Evolutionary conservation across 2,888 invertebrate species (phyloP).

Genomic region (Platypus cylindrus): DNA sequence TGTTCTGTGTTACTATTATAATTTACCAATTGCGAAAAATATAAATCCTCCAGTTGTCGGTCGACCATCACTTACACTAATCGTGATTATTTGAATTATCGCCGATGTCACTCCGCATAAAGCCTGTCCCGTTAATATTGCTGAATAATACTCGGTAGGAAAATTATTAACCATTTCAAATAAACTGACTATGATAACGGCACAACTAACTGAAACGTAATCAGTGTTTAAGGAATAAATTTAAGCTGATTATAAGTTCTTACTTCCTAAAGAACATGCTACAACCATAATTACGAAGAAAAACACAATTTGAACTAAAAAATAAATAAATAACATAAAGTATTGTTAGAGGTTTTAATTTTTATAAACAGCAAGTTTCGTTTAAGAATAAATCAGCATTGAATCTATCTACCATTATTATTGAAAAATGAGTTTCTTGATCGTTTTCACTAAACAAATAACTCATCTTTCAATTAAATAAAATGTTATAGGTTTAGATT

Average conservation of each 20-base stretch:
- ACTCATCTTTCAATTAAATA: too few species aligned
- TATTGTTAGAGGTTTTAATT: background rate
- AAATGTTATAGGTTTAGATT: too few species aligned
- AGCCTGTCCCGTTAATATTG: constrained; percentile 20
- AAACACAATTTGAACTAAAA: constrained; percentile 20
- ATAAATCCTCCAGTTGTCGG: constrained; percentile 9
- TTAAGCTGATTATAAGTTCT: constrained; percentile 9
- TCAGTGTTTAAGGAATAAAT: background rate
- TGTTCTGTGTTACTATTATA: too few species aligned
- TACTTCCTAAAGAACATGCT: constrained; percentile 18
- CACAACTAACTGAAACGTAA: constrained; percentile 18
- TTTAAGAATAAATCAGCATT: too few species aligned
- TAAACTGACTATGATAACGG: constrained; percentile 20
- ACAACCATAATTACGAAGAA: constrained; percentile 17
- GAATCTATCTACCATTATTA: too few species aligned
- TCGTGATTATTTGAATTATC: constrained; percentile 16
- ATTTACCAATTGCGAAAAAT: constrained; percentile 14
- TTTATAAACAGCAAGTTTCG: too few species aligned
- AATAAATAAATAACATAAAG: background rate
- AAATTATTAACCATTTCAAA: constrained; percentile 23
- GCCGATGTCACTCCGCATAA: constrained; percentile 21
- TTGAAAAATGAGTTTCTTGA: too few species aligned
- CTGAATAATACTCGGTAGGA: constrained; percentile 19
- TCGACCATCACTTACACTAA: constrained; percentile 9
- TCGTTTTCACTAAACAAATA: too few species aligned